Base-by-base conservation (phyloP, 2,888 invertebrate genomes). In the Plagodis pulveraria region DNA sequence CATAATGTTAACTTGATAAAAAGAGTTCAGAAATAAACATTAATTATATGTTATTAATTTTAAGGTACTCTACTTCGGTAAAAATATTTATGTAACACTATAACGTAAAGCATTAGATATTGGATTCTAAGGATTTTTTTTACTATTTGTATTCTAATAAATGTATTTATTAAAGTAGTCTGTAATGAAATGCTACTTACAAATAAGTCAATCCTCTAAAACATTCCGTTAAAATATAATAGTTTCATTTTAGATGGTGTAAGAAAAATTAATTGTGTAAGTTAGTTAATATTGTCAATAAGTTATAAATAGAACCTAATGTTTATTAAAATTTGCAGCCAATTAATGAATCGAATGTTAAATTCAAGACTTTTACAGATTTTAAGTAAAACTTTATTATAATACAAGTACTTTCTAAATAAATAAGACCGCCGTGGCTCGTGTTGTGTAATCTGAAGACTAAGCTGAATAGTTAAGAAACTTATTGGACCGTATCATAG, bases 211-310 rank as follows among this genome's bases (percentile, higher is more conserved):
- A 41, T 41, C 9, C 83, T 81, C 80, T 84, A 67, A 74, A 71
- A 85, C 86, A 86, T 86, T 85, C 86, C 86, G 76, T 73, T 72
- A 59, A 66, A 65, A 72, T 70, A 70, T 73, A 77, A 73, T 71
- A 66, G 35, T 47, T 46, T 73, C 66, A 66, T 51, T 61, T 54
- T 36, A 45, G 40, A 35, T n/a, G 36, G 5, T 35, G 32, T 53
- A 22, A 22, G 22, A 22, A 22, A 22, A 22, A 22, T 22, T 22
- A 22, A 4, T 22, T 2, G 1, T 22, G 22, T 22, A 22, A 22
- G 22, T 22, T 22, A 22, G 4, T 22, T 22, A 22, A 22, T 22
- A 22, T 22, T 22, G 22, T 22, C 22, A 22, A 22, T 22, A 22
- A 22, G 22, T 22, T 22, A 22, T 22, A 4, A 22, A 22, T 22